Conservation (phyloP, 2,888 invertebrate genomes). For the Eremobia ochroleuca region DNA sequence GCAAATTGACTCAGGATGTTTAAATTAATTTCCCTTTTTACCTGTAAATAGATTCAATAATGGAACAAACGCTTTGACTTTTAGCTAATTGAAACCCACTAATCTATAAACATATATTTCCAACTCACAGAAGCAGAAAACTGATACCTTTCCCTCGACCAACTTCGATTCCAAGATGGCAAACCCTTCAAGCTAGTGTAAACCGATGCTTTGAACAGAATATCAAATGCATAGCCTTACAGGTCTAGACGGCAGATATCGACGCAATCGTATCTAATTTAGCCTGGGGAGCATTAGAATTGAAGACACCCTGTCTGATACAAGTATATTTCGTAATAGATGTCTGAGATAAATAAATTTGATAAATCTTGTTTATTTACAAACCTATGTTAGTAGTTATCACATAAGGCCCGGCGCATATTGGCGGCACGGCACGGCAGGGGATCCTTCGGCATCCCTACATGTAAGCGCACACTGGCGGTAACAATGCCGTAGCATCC, state of each 20-base stretch:
- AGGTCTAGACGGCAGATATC: conserved; percentile 43
- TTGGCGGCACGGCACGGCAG: too few relatives aligned
- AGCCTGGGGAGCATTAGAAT: conserved; percentile 37
- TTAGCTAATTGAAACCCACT: neutral
- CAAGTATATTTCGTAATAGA: neutral
- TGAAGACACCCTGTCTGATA: conserved; percentile 20
- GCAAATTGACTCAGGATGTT: neutral
- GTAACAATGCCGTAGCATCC: too few relatives aligned
- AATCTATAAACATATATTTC: too few relatives aligned
- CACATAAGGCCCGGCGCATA: too few relatives aligned
- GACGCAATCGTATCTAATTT: conserved; percentile 36
- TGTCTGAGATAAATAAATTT: neutral
- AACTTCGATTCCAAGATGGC: conserved; percentile 19
- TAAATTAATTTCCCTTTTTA: neutral
- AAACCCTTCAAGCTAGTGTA: neutral
- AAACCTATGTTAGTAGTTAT: neutral
- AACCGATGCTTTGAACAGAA: conserved; percentile 45
- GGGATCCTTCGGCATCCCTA: too few relatives aligned
- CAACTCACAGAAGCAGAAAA: neutral
- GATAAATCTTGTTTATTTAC: neutral
- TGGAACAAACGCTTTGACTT: neutral
- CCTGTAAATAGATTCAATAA: neutral
- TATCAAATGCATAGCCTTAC: conserved; percentile 45
- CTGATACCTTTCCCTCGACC: neutral
- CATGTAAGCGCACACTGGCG: too few relatives aligned